These are phyloP conservation scores for Lacerta bilineata DNA, from an alignment of 2,797 vertebrate species.

Conservation along the genomic window DNA sequence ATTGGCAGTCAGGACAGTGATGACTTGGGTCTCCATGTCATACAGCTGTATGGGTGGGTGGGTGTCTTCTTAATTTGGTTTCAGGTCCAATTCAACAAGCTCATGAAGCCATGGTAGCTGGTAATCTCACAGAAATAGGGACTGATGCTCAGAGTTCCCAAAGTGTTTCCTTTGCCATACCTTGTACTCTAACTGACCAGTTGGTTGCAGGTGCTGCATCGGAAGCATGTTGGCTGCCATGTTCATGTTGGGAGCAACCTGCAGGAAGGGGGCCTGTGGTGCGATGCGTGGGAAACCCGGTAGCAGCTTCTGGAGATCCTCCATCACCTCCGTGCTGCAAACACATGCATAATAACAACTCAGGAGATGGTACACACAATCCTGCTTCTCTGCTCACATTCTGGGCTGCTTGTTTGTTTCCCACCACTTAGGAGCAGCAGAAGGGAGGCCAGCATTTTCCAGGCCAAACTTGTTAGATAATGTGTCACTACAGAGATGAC, in stretches of 20 bases:
- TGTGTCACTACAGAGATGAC: neutral
- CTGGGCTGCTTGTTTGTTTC: neutral
- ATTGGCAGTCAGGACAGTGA: neutral
- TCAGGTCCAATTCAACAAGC: neutral
- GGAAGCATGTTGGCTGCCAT: conserved; percentile 92
- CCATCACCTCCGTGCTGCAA: conserved; percentile 92
- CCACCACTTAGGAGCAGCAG: too few species aligned
- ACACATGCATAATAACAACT: conserved; percentile 10
- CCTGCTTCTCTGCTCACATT: neutral
- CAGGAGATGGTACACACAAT: neutral
- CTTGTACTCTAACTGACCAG: conserved; percentile 98
- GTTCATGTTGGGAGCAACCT: conserved; percentile 88
- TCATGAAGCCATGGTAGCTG: neutral
- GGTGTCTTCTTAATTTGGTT: too few species aligned
- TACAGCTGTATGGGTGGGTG: too few species aligned
- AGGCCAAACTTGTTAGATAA: neutral
- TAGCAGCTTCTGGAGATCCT: conserved; percentile 94
- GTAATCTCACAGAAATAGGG: neutral
- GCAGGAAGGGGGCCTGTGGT: conserved; percentile 91
- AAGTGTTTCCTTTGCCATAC: conserved; percentile 56
- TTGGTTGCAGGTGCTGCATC: conserved; percentile 91
- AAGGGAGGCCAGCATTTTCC: neutral
- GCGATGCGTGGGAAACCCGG: conserved; percentile 90
- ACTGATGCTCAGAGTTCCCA: neutral
- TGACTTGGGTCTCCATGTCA: neutral